Base-by-base conservation (phyloP, 2,888 invertebrate genomes). In the Congeria kusceri region DNA sequence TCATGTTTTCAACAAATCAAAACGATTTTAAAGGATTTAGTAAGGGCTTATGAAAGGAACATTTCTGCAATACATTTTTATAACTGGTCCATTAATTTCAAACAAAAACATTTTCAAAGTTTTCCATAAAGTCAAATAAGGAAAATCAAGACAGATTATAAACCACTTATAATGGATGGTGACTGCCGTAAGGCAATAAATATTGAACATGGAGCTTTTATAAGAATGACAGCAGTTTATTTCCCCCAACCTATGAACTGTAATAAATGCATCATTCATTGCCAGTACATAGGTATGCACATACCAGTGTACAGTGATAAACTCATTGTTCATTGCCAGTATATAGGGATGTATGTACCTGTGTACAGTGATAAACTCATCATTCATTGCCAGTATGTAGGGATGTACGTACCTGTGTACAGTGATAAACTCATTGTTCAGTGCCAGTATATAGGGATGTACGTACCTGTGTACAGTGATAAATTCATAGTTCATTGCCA, bases 301-400 rank as follows among this genome's bases (percentile, higher is more conserved):
- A 83, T 93, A 94, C 25, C 93, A 94, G 89, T 94, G 94, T 57
- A 94, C 92, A n/a, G 94, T 93, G 68, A 94, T 91, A 71, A 92
- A 93, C 77, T 94, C 93, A 72, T 93, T 91, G 83, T 93, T 93
- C 80, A 94, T 88, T 64, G 94, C 93, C 25, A 94, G 85, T 44
- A 94, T 91, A 86, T 94, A 95, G 9, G 94, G 94, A 88, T 94
- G 94, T 15, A 90, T 88, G 83, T 93, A 94, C 25, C 93, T 94
- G 88, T 94, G 94, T 57, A 94, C 92, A 15, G 94, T 93, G 68
- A 94, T 91, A 71, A 92, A 93, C 77, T 94, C 93, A 72, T 93
- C 91, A 84, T 93, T 93, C 79, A 94, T 89, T 64, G 94, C 93
- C 25, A 94, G 84, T 46, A 94, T 91, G 86, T 94, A 95, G 7